A percentile compares a stretch with the other conserved stretches of the same genome.
Conservation (phyloP, 2,113 vertebrate species). For the Eubucco bourcierii region DNA sequence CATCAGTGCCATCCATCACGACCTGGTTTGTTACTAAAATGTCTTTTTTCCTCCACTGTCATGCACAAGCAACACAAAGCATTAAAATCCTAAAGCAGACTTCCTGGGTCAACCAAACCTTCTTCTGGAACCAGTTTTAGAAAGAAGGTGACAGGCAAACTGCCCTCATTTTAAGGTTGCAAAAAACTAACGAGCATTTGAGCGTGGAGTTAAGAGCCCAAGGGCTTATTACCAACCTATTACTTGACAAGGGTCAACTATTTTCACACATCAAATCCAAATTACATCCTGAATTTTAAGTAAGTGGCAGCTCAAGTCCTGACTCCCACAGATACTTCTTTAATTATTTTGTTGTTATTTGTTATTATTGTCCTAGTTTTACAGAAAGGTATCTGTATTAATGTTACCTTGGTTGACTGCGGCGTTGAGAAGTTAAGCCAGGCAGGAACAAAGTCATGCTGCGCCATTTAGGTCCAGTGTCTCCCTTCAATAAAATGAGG, state of each 20-base stretch:
- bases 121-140: neutral
- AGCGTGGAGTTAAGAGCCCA: neutral
- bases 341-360: neutral
- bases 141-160: neutral
- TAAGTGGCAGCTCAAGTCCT: neutral
- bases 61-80: neutral
- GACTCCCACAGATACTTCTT: neutral
- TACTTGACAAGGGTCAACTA: neutral
- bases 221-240: neutral
- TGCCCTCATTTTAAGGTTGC: neutral
- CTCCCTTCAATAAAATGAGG: conserved; percentile 98
- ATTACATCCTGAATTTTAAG: neutral
- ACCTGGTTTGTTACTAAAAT: neutral
- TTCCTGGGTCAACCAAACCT: neutral
- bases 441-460: conserved; percentile 99
- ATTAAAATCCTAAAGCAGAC: neutral
- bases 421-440: conserved; percentile 99
- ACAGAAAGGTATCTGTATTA: neutral
- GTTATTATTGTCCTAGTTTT: neutral
- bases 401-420: conserved; percentile 94
- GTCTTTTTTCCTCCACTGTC: neutral
- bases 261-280: neutral
- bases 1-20: neutral
- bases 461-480: conserved; percentile 99
- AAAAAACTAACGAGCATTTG: neutral